phyloP scores from a whole-genome alignment of 2,797 vertebrate species.

The Sphaeramia orbicularis region DNA sequence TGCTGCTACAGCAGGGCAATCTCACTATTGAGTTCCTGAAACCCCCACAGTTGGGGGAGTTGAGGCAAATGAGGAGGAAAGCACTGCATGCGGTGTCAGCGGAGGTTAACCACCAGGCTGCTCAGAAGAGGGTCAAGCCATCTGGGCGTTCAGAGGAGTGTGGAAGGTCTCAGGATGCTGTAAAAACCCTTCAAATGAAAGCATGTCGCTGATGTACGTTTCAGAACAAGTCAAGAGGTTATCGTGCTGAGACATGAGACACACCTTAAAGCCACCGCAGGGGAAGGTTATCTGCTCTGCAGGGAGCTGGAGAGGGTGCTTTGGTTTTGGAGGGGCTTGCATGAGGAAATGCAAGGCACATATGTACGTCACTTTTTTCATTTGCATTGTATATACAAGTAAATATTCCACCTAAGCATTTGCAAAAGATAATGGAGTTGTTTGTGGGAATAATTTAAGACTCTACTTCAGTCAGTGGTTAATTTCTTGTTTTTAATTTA shows the following conservation, averaged over 20 bases:
- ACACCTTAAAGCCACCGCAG: conserved; percentile 26
- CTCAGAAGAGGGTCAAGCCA: conserved; percentile 36
- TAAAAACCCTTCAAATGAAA: conserved; percentile 21
- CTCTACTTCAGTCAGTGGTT: not conserved
- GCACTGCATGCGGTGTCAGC: conserved; percentile 13
- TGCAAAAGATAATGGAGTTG: not conserved
- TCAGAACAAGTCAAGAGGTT: conserved; percentile 31
- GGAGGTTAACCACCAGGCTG: conserved; percentile 54
- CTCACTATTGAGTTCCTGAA: conserved; percentile 11
- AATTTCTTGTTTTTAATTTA: not conserved
- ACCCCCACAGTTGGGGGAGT: conserved; percentile 22
- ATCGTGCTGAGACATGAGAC: conserved; percentile 20
- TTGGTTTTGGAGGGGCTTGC: conserved; percentile 7
- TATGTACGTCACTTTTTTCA: not conserved
- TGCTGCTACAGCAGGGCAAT: conserved; percentile 1
- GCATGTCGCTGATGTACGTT: conserved; percentile 23
- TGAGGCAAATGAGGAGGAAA: conserved; percentile 32
- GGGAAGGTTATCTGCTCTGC: conserved; percentile 34
- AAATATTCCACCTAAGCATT: too few species aligned
- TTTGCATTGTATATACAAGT: not conserved
- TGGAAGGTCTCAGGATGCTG: conserved; percentile 24
- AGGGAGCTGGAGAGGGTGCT: conserved; percentile 19
- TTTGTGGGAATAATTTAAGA: not conserved
- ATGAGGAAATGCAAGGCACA: not conserved
- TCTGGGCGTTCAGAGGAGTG: conserved; percentile 25